Percentiles rank a stretch among this genome's conserved stretches.
These are phyloP conservation scores for Drosophila orena DNA, from an alignment of 1,140 invertebrate species.

Conservation along the genomic window DNA sequence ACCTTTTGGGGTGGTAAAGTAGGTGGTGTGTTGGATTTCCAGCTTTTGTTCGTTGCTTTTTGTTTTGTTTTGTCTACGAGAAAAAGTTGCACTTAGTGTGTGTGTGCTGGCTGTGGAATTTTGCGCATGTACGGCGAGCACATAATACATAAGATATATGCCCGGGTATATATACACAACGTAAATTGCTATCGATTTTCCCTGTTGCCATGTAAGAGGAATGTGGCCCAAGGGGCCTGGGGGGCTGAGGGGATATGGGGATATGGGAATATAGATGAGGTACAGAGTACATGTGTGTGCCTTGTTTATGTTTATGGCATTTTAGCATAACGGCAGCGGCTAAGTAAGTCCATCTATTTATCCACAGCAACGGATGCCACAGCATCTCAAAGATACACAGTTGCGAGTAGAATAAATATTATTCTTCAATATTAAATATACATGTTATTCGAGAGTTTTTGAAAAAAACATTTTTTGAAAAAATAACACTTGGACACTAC, in stretches of 20 bases:
- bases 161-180: constrained; percentile 25
- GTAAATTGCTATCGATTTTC: constrained; percentile 79
- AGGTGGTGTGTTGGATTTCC: constrained; percentile 26
- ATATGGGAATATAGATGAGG: constrained; percentile 10
- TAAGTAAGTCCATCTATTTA: constrained; percentile 41
- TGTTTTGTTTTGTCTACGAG: constrained; percentile 58
- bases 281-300: constrained; percentile 11
- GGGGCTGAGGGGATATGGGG: not conserved
- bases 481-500: no score
- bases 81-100: constrained; percentile 40
- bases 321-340: constrained; percentile 52
- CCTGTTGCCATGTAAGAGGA: constrained; percentile 70
- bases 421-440: no score
- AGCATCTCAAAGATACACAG: constrained; percentile 29
- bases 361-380: constrained; percentile 10
- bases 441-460: no score
- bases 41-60: constrained; percentile 29
- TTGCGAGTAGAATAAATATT: not conserved
- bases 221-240: not conserved
- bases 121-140: constrained; percentile 78
- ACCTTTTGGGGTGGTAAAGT: constrained; percentile 9
- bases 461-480: no score
- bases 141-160: constrained; percentile 67
- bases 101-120: constrained; percentile 62
- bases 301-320: constrained; percentile 78